Base-by-base conservation (phyloP, 1,140 invertebrate species). In the Cylas formicarius region DNA sequence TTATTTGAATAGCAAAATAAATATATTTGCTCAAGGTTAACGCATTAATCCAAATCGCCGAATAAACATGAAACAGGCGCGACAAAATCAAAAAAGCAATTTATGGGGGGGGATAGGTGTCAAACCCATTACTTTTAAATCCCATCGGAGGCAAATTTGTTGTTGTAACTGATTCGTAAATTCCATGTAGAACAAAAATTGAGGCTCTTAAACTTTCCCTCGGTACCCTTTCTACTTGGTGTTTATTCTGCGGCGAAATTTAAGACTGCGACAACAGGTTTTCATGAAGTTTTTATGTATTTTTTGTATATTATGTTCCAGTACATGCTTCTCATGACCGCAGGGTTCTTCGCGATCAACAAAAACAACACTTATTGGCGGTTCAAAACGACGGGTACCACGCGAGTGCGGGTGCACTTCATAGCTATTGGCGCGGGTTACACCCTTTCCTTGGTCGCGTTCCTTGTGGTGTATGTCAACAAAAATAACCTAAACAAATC, bases 291-390 rank as follows among this genome's bases (percentile, higher is more conserved):
- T 28, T 35, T 20, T 16, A 45, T 14, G 39, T 32, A 21, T 11
- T 11, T 29, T 29, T 9, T 16, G 9, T 29, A 18, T 44, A 24
- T 41, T 50, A 41, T 44, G 2, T 57, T 57, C 40, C 32, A 60
- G 58, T 60, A 56, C 55, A 50, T 52, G 46, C 46, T 60, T 13
- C 16, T 60, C 4, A 56, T 60, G 56, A 56, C 48, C 23, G 58
- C 58, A 50, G 58, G 51, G 3, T 37, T 60, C 13, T 44, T 51
- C 32, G 34, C 51, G 17, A 35, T 60, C n/a, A 52, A 52, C 16
- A 52, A 50, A 39, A 50, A 60, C 14, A 60, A 58, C 27, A 53
- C 50, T 13, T 47, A 45, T 34, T 48, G 45, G 45, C 26, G 45
- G 2, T 28, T 41, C 21, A 48, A 48, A 20, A 48, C 45, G 6